Evolutionary conservation across 1,140 invertebrate species (phyloP), one percentile per base, ranked within the genome.

Genomic region (Oedothorax gibbosus): DNA sequence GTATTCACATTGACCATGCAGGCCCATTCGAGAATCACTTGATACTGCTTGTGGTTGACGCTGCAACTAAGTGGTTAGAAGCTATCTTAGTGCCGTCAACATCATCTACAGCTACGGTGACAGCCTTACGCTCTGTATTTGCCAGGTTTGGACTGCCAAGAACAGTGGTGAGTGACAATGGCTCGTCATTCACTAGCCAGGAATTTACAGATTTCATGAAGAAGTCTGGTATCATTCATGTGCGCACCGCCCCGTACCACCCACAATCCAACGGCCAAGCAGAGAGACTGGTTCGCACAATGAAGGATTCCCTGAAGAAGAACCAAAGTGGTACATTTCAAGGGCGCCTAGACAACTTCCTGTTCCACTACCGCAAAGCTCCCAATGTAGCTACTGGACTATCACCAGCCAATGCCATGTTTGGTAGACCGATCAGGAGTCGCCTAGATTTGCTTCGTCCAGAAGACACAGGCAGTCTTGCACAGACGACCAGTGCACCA

Each of bases 181-280:
- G 89, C 50, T 88, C 89, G 15, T 87, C 90, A 69, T 92, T 91
- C 86, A 88, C 87, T 12, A 90, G 88, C 10, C 64, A 86, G 66
- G 88, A 90, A 86, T 91, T 92, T 86, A 73, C 82, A 86, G 54
- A 83, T 3, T 92, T 92, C 87, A 81, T 88, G 56, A 87, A 66
- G 73, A 64, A 88, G 72, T 91, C 90, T 88, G 87, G 89, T 11
- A 90, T 91, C 84, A 54, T 87, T 49, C 89, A 90, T 53, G 75
- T 88, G 75, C 89, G 88, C 35, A 88, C 88, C 35, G 89, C 88
- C 85, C 88, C 90, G 76, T 86, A 87, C n/a, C 89, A 91, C 87
- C 87, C 89, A 14, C 89, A 90, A 84, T 89, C 89, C 11, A 91
- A 91, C 87, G 90, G 91, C 0, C 88, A 90, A 71, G 89, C 88